Conservation (phyloP, 2,888 invertebrate genomes). For the Melanostoma scalare region DNA sequence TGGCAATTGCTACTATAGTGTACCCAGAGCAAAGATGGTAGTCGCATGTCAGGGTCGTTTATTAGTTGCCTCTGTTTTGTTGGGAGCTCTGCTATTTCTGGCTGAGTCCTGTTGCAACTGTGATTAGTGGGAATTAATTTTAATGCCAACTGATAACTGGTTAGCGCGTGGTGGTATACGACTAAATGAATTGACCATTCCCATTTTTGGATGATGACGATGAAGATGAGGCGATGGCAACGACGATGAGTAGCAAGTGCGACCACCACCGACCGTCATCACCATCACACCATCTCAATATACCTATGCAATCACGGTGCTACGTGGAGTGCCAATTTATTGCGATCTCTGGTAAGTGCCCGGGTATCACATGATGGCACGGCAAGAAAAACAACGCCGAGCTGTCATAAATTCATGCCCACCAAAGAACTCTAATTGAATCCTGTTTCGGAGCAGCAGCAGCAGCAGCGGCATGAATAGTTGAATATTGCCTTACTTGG, state of each 20-base stretch:
- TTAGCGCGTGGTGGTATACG: constrained; percentile 62
- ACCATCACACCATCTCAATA: constrained; percentile 38
- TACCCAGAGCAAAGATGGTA: constrained; percentile 1
- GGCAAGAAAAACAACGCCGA: constrained; percentile 19
- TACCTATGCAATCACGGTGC: constrained; percentile 19
- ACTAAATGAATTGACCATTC: constrained; percentile 69
- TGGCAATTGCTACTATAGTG: neutral
- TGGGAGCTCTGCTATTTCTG: neutral
- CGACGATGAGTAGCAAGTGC: constrained; percentile 57
- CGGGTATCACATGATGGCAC: constrained; percentile 27
- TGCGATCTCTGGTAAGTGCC: constrained; percentile 54
- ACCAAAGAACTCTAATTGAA: constrained; percentile 67
- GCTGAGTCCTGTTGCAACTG: constrained; percentile 46
- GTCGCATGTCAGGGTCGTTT: constrained; percentile 33
- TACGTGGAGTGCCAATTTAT: constrained; percentile 53
- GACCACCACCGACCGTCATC: constrained; percentile 31
- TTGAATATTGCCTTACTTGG: constrained; percentile 45
- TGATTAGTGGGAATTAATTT: constrained; percentile 72
- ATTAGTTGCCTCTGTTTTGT: constrained; percentile 35
- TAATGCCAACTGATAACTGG: constrained; percentile 72
- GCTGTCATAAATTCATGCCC: constrained; percentile 56
- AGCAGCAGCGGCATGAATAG: constrained; percentile 14
- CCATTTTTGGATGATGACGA: constrained; percentile 53
- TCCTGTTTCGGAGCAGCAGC: constrained; percentile 43
- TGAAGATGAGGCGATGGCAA: neutral